phyloP scores from a whole-genome alignment of 1,140 invertebrate genomes.

The Aphaenogaster rudis region DNA sequence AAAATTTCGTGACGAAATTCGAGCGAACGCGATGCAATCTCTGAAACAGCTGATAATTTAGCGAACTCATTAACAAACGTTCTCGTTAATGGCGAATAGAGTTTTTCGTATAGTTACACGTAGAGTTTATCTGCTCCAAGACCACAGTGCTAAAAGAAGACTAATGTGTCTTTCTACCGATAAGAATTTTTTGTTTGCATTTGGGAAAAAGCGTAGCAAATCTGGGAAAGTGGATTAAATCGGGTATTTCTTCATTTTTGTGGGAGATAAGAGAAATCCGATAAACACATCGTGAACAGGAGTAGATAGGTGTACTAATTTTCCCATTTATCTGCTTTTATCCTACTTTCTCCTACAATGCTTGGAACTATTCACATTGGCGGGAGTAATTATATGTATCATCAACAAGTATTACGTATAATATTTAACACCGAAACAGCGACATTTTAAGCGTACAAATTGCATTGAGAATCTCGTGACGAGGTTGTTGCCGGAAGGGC shows the following conservation, averaged over 20 bases:
- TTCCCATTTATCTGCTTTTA: not conserved
- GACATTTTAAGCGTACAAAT: slow-evolving; percentile 1
- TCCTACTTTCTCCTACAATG: not conserved
- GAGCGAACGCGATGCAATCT: not conserved
- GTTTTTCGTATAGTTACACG: not conserved
- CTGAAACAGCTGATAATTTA: not conserved
- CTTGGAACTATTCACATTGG: not conserved
- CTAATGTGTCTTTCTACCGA: not conserved
- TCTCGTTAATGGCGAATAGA: not conserved
- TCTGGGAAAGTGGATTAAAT: not conserved
- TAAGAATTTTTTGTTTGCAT: not conserved
- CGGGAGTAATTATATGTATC: not conserved
- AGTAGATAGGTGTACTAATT: not conserved
- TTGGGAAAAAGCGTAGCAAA: not conserved
- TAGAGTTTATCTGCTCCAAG: not conserved
- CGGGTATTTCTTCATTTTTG: slow-evolving; percentile 11
- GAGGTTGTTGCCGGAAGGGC: slow-evolving; percentile 15
- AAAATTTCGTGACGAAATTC: slow-evolving; percentile 9
- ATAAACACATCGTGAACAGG: not conserved
- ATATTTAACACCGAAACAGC: not conserved
- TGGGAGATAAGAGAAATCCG: not conserved
- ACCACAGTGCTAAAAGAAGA: not conserved
- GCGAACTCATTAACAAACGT: not conserved
- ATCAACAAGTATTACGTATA: not conserved
- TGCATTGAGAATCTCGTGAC: slow-evolving; percentile 12